These are phyloP conservation scores for Labrus mixtus DNA, from an alignment of 2,113 vertebrate species.

Conservation along the genomic window DNA sequence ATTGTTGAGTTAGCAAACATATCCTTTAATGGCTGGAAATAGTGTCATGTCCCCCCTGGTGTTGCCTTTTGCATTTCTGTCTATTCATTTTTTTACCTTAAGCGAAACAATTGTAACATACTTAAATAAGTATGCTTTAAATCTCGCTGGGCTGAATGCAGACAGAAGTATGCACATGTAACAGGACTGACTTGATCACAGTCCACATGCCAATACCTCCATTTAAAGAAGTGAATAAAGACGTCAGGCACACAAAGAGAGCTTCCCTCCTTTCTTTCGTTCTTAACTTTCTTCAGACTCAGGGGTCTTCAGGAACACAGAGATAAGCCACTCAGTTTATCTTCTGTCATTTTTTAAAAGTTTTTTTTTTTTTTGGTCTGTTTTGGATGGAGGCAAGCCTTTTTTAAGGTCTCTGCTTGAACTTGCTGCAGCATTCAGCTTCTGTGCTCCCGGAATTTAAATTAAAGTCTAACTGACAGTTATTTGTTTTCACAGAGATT, in stretches of 20 bases:
- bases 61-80: neutral
- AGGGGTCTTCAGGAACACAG: neutral
- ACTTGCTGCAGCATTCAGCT: neutral
- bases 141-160: neutral
- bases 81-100: constrained; percentile 28
- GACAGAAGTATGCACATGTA: neutral
- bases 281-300: constrained; percentile 23
- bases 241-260: constrained; percentile 15
- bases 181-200: neutral
- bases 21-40: constrained; percentile 13
- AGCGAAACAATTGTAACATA: constrained; percentile 1
- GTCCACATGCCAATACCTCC: constrained; percentile 3
- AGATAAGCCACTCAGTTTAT: constrained; percentile 33
- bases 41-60: constrained; percentile 26
- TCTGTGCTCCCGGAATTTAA: neutral
- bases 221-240: constrained; percentile 15
- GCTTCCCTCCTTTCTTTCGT: constrained; percentile 21
- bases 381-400: constrained; percentile 9
- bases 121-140: constrained; percentile 4
- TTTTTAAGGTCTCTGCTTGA: neutral
- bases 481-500: neutral
- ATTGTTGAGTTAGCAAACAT: constrained; percentile 14
- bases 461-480: neutral
- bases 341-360: neutral
- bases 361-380: neutral